Conservation (phyloP, 2,113 vertebrate species). For the Patagioenas fasciata region DNA sequence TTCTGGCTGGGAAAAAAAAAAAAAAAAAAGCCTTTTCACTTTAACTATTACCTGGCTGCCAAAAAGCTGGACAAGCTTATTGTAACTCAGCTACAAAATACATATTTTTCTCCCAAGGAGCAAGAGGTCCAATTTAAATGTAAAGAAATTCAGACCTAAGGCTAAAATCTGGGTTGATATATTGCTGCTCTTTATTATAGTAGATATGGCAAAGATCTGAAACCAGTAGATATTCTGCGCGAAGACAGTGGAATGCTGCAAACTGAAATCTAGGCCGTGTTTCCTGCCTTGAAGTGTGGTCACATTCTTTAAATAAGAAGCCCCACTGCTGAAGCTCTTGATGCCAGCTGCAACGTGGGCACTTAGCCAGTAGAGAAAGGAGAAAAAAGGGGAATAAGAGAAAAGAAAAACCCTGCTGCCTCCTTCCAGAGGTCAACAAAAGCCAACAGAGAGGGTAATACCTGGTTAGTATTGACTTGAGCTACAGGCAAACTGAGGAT, state of each 20-base stretch:
- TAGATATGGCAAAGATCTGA: neutral
- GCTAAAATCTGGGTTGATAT: neutral
- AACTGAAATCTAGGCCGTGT: neutral
- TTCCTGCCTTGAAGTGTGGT: neutral
- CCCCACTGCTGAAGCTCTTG: neutral
- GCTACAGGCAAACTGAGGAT: neutral
- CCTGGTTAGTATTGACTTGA: neutral
- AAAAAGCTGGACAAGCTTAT: slow-evolving; percentile 60
- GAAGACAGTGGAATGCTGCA: neutral
- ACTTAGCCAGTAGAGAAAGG: neutral
- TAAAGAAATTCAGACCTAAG: slow-evolving; percentile 13
- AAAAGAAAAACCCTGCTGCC: neutral
- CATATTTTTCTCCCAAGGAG: neutral
- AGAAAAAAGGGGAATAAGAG: accelerated
- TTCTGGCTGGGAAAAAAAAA: slow-evolving; percentile 67
- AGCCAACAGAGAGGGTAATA: slow-evolving; percentile 29
- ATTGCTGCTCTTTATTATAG: neutral
- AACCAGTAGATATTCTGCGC: neutral
- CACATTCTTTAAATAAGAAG: neutral
- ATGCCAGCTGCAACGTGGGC: slow-evolving; percentile 27
- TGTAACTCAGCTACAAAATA: slow-evolving; percentile 20
- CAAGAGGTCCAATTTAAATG: slow-evolving; percentile 6
- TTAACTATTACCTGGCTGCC: slow-evolving; percentile 69
- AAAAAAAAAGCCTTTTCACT: slow-evolving; percentile 61
- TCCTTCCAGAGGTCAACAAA: slow-evolving; percentile 33